A percentile compares a stretch with the other conserved stretches of the same genome.
phyloP scores from a whole-genome alignment of 2,113 vertebrate genomes.

The Sinocyclocheilus rhinocerous region DNA sequence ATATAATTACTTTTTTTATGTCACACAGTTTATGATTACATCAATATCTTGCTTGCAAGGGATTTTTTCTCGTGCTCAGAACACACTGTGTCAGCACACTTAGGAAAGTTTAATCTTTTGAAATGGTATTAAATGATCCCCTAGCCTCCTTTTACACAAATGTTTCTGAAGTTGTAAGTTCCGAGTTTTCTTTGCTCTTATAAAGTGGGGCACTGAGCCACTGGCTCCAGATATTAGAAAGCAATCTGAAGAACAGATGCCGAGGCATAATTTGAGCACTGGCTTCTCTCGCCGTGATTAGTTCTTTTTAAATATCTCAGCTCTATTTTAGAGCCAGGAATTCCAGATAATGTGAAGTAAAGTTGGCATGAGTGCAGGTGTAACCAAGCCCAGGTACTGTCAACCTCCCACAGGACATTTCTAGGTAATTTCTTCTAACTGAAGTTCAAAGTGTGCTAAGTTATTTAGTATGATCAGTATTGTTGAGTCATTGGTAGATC shows the following conservation, averaged over 20 bases:
- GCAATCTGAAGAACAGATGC: conserved; percentile 36
- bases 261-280: background rate
- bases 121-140: background rate
- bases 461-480: background rate
- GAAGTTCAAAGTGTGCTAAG: background rate
- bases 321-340: conserved; percentile 12
- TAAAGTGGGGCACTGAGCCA: conserved; percentile 24
- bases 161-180: background rate
- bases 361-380: background rate
- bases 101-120: conserved; percentile 25
- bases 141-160: background rate
- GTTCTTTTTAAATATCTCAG: conserved; percentile 5
- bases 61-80: background rate
- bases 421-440: background rate
- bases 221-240: conserved; percentile 31
- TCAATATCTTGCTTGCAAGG: background rate
- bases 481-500: background rate
- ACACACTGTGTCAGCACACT: background rate
- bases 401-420: background rate
- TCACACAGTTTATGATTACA: background rate
- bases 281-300: background rate
- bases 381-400: background rate
- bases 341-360: background rate
- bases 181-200: background rate
- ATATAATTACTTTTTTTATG: background rate